Evolutionary conservation across 2,888 invertebrate species (phyloP).

Genomic region (Malacosoma neustria): DNA sequence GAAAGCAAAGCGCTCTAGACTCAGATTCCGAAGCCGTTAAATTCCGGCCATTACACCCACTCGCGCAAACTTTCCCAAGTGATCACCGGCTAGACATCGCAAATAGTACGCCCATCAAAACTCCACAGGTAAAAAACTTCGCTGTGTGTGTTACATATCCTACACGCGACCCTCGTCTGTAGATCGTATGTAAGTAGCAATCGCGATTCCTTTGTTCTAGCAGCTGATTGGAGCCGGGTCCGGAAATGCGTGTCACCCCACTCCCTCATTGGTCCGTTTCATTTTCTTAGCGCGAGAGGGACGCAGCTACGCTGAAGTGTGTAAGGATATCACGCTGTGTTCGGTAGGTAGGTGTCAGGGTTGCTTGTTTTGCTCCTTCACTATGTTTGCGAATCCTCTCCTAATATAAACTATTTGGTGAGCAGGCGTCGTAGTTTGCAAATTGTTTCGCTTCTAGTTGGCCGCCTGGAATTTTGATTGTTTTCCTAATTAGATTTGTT

Average conservation of each 20-base stretch:
- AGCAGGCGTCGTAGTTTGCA: constrained; percentile 43
- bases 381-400: constrained; percentile 49
- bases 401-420: constrained; percentile 62
- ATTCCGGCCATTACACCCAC: constrained; percentile 47
- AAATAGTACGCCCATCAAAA: constrained; percentile 53
- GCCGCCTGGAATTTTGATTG: constrained; percentile 42
- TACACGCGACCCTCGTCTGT: constrained; percentile 50
- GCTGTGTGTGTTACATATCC: constrained; percentile 40
- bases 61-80: constrained; percentile 52
- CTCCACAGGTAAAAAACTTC: constrained; percentile 53
- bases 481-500: constrained; percentile 39
- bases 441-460: constrained; percentile 50
- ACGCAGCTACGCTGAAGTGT: constrained; percentile 63
- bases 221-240: constrained; percentile 75
- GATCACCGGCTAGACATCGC: constrained; percentile 54
- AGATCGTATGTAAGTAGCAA: constrained; percentile 72
- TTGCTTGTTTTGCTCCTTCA: constrained; percentile 49
- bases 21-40: constrained; percentile 43
- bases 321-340: constrained; percentile 63
- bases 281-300: constrained; percentile 73
- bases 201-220: constrained; percentile 74
- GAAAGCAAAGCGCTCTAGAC: constrained; percentile 33
- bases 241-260: constrained; percentile 75
- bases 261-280: constrained; percentile 75
- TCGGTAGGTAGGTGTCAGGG: constrained; percentile 56